Base-by-base conservation (phyloP, 1,140 invertebrate genomes). In the Lineus longissimus region DNA sequence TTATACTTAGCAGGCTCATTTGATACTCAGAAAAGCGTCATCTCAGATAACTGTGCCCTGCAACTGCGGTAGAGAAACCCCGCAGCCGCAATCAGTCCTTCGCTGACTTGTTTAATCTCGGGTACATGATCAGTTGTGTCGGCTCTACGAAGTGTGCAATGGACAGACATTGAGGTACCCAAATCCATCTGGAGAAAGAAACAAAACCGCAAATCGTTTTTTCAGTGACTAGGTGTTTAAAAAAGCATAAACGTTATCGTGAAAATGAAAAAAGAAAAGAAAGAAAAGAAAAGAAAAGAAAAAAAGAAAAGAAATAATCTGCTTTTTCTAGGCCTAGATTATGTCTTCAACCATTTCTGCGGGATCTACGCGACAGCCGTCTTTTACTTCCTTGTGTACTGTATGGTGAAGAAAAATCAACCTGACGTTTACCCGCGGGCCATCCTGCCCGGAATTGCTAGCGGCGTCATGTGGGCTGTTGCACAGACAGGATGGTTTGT, bases 301-400 rank as follows among this genome's bases (percentile, higher is more conserved):
- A 11, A 11, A 13, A 13, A 13, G 11, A 43, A 13, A 11, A 13
- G 11, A 11, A 19, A 13, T 11, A 43, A 43, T 43, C 57, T 63
- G 33, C 40, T 25, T 45, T 56, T 70, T 74, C 31, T 67, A 78
- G 83, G 68, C 59, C 64, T 84, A 33, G 79, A 82, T 61, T 84
- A 83, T 69, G 80, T 82, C 6, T 84, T 84, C 72, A 73, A 81
- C 13, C 79, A 82, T 56, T 84, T 78, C 62, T 72, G 73, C 64
- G 83, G 83, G 27, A 84, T 84, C 43, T 81, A 77, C 55, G 22
- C 73, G 7, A 73, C 81, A 15, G 81, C 80, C 41, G 77, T 76
- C 13, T 36, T 75, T 1, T 80, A 81, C 64, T 80, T 84, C 66
- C 60, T 79, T 9, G 67, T 82, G 17, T 84, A 84, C 64, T 71